Base-by-base conservation (phyloP, 53 echinoderm and acorn worm genomes). In the Patiria pectinifera region DNA sequence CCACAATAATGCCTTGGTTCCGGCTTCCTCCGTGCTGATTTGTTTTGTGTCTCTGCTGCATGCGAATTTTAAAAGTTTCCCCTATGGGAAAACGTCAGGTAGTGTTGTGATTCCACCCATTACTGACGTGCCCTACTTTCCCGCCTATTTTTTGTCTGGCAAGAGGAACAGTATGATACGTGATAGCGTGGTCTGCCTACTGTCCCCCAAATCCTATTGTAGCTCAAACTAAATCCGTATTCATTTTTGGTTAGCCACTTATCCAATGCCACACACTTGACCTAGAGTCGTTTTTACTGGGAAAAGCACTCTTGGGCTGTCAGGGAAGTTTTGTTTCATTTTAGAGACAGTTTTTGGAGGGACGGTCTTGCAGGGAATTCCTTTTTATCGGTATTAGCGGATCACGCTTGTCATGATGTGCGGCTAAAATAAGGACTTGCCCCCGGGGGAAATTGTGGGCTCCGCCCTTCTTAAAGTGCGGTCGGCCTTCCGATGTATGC, bases 351-450 rank as follows among this genome's bases (percentile, higher is more conserved):
- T 47, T 45, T 79, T 79, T 45, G 9, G 21, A 76, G 4, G 35
- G 77, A 23, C 26, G 11, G 26, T 76, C 21, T 76, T 53, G 26
- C 76, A 79, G 43, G 47, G 71, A 69, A 85, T 69, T 45, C 48
- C 48, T 35, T 25, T 46, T 22, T 48, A 85, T 85, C 70, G 71
- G 85, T 25, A 70, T 70, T 44, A 19, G 85, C 25, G 76, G 87
- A 87, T 87, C 74, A 58, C 5, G 21, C 74, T 62, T 87, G 87
- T 87, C 87, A 75, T 16, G 48, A 74, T 87, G 53, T 76, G 35
- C 48, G 74, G 74, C 60, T 87, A 53, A 25, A 16, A 18, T 18
- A 58, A 16, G 22, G 85, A 10, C 26, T 21, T 14, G 6, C 59
- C 15, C 43, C 49, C 43, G 18, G 11, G 53, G 70, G 87, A 48